Evolutionary conservation across 1,140 invertebrate species (phyloP).

Genomic region (Caenorhabditis tropicalis): DNA sequence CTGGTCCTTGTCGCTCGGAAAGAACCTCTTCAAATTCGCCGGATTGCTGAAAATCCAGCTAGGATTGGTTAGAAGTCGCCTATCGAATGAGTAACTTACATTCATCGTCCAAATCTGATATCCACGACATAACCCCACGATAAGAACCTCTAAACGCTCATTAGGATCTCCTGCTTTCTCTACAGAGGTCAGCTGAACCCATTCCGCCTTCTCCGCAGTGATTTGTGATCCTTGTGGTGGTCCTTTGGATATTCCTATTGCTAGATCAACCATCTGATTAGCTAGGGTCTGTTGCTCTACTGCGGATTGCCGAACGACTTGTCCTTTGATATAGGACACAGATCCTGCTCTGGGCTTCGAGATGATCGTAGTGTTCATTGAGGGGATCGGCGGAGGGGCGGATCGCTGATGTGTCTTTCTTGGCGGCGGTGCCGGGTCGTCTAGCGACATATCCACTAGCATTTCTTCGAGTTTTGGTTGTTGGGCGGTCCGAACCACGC

Average conservation of each 20-base stretch:
- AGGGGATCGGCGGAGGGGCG: neutral
- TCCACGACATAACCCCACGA: constrained; percentile 68
- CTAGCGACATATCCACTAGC: constrained; percentile 4
- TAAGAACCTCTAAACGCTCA: constrained; percentile 56
- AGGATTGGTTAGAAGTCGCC: neutral
- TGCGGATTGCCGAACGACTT: constrained; percentile 56
- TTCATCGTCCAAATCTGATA: constrained; percentile 69
- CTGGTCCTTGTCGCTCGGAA: constrained; percentile 74
- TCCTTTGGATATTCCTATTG: constrained; percentile 64
- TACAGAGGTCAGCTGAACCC: constrained; percentile 61
- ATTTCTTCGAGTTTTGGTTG: neutral
- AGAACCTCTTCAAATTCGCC: constrained; percentile 74
- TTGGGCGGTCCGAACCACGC: neutral
- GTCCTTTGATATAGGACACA: constrained; percentile 55
- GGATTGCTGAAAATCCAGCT: constrained; percentile 69
- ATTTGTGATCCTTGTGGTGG: constrained; percentile 24
- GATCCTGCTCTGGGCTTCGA: neutral
- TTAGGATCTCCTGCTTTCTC: constrained; percentile 29
- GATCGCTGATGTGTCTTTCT: neutral
- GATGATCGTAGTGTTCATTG: constrained; percentile 34
- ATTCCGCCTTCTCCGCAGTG: constrained; percentile 64
- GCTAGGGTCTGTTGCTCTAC: constrained; percentile 53
- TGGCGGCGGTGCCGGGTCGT: neutral
- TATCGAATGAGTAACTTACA: constrained; percentile 48
- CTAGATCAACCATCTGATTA: constrained; percentile 64